These are phyloP conservation scores for Mixornis gularis DNA, from an alignment of 2,113 vertebrate species.

Conservation along the genomic window DNA sequence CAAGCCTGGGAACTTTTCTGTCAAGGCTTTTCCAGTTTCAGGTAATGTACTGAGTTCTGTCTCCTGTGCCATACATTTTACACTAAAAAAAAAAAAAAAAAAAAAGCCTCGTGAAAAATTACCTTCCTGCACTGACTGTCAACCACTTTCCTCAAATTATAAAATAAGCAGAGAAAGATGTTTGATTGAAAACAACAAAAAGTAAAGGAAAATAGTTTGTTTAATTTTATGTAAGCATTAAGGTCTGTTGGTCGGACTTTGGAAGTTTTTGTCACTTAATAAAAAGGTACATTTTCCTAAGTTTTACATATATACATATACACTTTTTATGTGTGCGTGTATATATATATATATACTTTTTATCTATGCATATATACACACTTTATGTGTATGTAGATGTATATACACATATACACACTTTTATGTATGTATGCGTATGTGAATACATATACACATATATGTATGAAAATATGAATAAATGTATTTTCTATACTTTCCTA, in stretches of 20 bases:
- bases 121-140: background rate
- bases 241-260: background rate
- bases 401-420: too few relatives aligned
- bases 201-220: background rate
- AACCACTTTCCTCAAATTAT: background rate
- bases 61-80: background rate
- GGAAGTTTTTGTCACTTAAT: background rate
- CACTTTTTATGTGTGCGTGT: background rate
- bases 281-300: background rate
- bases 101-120: background rate
- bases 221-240: background rate
- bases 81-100: background rate
- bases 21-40: constrained; percentile 6
- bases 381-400: too few relatives aligned
- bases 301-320: background rate
- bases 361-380: background rate
- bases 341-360: too few relatives aligned
- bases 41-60: background rate
- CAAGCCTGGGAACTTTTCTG: constrained; percentile 10
- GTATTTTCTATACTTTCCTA: background rate
- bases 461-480: background rate
- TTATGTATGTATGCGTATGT: background rate
- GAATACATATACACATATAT: background rate
- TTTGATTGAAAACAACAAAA: background rate
- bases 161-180: background rate